Base-by-base conservation (phyloP, 2,888 invertebrate genomes). In the Poecilus cupreus region DNA sequence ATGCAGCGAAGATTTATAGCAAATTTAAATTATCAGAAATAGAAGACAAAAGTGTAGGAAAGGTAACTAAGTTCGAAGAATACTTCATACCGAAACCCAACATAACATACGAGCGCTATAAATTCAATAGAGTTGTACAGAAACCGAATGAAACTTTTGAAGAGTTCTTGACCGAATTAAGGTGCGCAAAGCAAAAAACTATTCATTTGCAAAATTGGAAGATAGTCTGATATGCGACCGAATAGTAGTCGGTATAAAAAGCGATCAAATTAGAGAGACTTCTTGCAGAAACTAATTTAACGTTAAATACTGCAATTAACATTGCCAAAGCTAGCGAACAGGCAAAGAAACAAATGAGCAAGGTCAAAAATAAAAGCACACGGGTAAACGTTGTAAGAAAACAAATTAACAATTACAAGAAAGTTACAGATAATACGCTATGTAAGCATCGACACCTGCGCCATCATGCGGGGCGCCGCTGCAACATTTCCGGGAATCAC, bases 171-270 rank as follows among this genome's bases (percentile, higher is more conserved):
- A 80, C 80, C 2, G 57, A 75, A 54, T 32, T 83, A 49, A 81
- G 80, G 51, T 77, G 79, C 20, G 79, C 20, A 80, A 82, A 37
- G 79, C 57, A 46, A 72, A 80, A 79, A 80, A 80, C 24, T 83
- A 81, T 72, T 83, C 51, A 64, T 82, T 82, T 46, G 74, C 76
- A 22, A 46, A 82, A 22, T 54, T 82, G 37, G 82, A 79, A 51
- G 82, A 83, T 32, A 72, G 81, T 3, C 18, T 84, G 11, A 37
- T 82, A n/a, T 6, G 70, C 51, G 83, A 83, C 57, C 68, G 78
- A 24, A 54, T 83, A 51, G 74, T 83, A 60, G 57, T 82, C 8
- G 82, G 82, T 24, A 82, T 79, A 8, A 54, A 60, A 11, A 74
- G 75, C 24, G 76, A 79, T n/a, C 49, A 70, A 43, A 16, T 82